Evolutionary conservation across 1,140 invertebrate species (phyloP), one percentile per base, ranked within the genome.

Genomic region (Drosophila lacertosa): DNA sequence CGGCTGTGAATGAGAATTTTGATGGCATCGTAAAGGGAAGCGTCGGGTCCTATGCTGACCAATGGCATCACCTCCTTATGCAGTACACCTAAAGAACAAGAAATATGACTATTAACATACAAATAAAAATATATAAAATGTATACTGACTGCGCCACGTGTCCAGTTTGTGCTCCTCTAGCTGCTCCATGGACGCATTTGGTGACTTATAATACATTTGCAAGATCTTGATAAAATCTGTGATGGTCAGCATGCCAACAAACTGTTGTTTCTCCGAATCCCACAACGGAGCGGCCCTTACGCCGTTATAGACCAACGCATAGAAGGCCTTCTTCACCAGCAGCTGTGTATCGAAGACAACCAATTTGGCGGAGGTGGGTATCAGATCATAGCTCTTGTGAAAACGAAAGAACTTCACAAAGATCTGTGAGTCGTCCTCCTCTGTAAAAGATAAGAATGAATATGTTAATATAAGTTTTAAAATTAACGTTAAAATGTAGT

Each of bases 211-310:
- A 93, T 99, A 99, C 95, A 98, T 99, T 92, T 98, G 96, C 48
- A 99, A 93, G 88, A 99, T 99, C 92, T 98, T 98, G 89, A 99
- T 99, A 91, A 99, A 99, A 92, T 99, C 99, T 44, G 99, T 99
- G 81, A 99, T 99, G 33, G 99, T 99, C 50, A 99, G 93, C 98
- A 99, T 99, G 45, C 98, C 97, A 26, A 97, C 96, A 91, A 96
- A 99, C 91, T 96, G 94, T 91, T 99, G 98, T 77, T 95, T 94
- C 48, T 94, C 93, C 66, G 96, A 97, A 91, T 99, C 98, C 98
- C 98, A 99, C 29, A 99, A 93, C 0, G 98, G 98, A 13, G 99
- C 99, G 11, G 99, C 99, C 83, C 99, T 94, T 0, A 99, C 98
- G 37, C 98, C 98, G 94, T 99, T 99, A 92, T 99, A 98, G 63